A percentile compares a stretch with the other conserved stretches of the same genome.
Conservation (phyloP, 1,140 invertebrate species). For the Drosophila micromelanica region DNA sequence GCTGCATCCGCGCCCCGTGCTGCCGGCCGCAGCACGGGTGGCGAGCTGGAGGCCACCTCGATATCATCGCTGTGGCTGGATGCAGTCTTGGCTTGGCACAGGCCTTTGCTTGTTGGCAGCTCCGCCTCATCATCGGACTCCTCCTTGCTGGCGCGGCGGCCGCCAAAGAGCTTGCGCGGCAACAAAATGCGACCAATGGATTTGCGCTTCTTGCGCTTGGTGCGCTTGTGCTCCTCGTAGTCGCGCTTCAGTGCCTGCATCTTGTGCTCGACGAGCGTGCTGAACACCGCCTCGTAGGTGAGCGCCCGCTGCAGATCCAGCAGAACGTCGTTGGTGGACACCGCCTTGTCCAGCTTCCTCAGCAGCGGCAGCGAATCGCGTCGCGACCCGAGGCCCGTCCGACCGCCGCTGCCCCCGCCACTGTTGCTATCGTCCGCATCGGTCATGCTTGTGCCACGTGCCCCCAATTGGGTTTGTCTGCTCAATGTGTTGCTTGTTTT, state of each 20-base stretch:
- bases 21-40: slow-evolving; percentile 6
- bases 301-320: slow-evolving; percentile 71
- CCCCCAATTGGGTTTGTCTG: slow-evolving; percentile 8
- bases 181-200: slow-evolving; percentile 77
- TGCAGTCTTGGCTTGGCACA: slow-evolving; percentile 24
- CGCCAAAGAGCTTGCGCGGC: slow-evolving; percentile 65
- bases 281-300: slow-evolving; percentile 80
- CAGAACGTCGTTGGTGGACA: slow-evolving; percentile 79
- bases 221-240: slow-evolving; percentile 78
- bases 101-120: slow-evolving; percentile 5
- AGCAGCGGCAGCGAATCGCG: slow-evolving; percentile 59
- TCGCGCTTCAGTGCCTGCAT: slow-evolving; percentile 82
- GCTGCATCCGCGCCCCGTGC: slow-evolving; percentile 11
- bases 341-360: slow-evolving; percentile 80
- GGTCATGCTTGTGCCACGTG: slow-evolving; percentile 44
- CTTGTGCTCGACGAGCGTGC: slow-evolving; percentile 79
- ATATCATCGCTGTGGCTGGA: slow-evolving; percentile 46
- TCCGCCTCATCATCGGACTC: slow-evolving; percentile 30
- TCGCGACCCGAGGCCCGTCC: slow-evolving; percentile 7
- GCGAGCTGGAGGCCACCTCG: slow-evolving; percentile 46
- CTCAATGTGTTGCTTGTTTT: slow-evolving; percentile 40
- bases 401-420: slow-evolving; percentile 27
- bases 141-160: slow-evolving; percentile 52
- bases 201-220: slow-evolving; percentile 73
- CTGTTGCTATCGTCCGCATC: slow-evolving; percentile 75